Conservation (phyloP, 2,888 invertebrate species). For the Andrena chrysosceles region DNA sequence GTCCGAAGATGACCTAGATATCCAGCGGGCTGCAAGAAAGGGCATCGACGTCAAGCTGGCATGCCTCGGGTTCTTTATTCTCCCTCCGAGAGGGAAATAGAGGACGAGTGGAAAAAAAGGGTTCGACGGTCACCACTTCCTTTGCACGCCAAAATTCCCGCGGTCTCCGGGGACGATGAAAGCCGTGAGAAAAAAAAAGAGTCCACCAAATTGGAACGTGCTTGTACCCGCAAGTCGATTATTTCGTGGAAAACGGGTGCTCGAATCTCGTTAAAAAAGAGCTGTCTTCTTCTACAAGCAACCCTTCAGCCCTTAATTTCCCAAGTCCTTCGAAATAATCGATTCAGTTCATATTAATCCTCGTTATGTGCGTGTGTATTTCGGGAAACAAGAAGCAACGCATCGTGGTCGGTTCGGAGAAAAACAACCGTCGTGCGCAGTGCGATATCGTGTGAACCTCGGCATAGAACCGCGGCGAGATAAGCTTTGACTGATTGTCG, state of each 20-base stretch:
- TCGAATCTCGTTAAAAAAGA: background rate
- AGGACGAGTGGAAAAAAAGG: conserved; percentile 67
- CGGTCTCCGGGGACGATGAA: conserved; percentile 56
- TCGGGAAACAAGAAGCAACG: background rate
- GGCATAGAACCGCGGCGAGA: background rate
- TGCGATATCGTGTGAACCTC: background rate
- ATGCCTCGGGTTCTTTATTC: conserved; percentile 66
- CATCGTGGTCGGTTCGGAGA: background rate
- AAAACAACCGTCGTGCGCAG: background rate
- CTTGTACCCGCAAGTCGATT: conserved; percentile 28
- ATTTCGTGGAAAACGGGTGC: conserved; percentile 34
- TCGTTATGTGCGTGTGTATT: too few relatives aligned
- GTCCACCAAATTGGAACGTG: conserved; percentile 16
- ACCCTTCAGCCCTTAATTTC: background rate
- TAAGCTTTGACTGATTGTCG: background rate
- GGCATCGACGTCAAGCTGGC: conserved; percentile 74
- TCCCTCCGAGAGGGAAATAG: conserved; percentile 49
- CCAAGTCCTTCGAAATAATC: too few relatives aligned
- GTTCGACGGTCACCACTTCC: conserved; percentile 76
- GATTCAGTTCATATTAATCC: too few relatives aligned
- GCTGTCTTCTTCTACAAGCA: background rate
- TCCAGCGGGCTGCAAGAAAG: conserved; percentile 79
- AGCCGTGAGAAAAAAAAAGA: conserved; percentile 65
- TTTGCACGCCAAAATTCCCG: conserved; percentile 74
- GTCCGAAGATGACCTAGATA: conserved; percentile 82